Base-by-base conservation (phyloP, 2,888 invertebrate species). In the Spicauda simplicius region DNA sequence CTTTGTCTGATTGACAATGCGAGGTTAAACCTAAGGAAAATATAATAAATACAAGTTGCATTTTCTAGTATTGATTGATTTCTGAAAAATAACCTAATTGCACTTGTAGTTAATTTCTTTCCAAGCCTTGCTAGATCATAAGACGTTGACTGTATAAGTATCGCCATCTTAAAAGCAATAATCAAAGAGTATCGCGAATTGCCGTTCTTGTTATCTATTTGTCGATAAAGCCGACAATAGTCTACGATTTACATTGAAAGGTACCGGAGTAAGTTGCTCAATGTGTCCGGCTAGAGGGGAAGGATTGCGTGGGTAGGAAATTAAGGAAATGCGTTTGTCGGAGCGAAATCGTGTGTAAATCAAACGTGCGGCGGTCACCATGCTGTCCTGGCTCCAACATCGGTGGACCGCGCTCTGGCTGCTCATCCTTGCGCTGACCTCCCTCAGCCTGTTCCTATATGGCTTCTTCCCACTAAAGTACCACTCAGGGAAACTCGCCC, bases 381-480 rank as follows among this genome's bases (percentile, higher is more conserved):
- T 93, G 91, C 79, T 86, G 77, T 80, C 86, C 62, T 88, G 88
- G 86, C 75, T 93, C 48, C 87, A 86, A 70, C 83, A 91, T 74
- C 84, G 89, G 78, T 93, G 93, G 93, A 88, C 88, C 60, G 79
- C 87, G 71, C 80, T 93, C 7, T 87, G 87, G 80, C 83, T 93
- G 7, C 82, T 93, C 62, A 76, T 90, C 58, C 77, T 83, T 72
- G 87, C 84, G 11, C 77, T 90, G 10, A 84, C 83, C 41, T 87
- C 83, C 83, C 74, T 94, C 19, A 74, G 84, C 66, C 76, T 95
- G 55, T 95, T 95, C 81, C 81, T 95, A 67, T 94, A 93, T 83
- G 95, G 95, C 54, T 95, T 95, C 85, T 95, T 95, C 74, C 95
- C 95, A 56, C 76, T 95, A 67, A 94, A 93, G 76, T 93, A 94